Percentiles rank a stretch among this genome's conserved stretches.
Evolutionary conservation across 2,888 invertebrate genomes (phyloP).

Genomic region (Epirrita christyi): DNA sequence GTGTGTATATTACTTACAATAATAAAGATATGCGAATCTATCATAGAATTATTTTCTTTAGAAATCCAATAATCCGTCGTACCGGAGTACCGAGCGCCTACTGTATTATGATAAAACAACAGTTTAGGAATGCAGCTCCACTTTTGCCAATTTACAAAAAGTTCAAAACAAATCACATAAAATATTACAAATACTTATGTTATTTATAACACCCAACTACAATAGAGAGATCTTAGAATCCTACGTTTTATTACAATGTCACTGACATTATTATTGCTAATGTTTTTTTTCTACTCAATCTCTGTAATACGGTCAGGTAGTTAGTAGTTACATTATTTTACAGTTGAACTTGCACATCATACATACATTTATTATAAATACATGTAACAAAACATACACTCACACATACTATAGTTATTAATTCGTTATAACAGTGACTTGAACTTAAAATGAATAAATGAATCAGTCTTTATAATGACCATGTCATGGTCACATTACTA

Average conservation of each 20-base stretch:
- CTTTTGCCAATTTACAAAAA: slow-evolving; percentile 18
- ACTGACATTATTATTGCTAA: slow-evolving; percentile 46
- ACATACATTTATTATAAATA: slow-evolving; percentile 67
- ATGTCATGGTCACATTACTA: slow-evolving; percentile 59
- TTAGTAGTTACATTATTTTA: slow-evolving; percentile 41
- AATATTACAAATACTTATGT: slow-evolving; percentile 28
- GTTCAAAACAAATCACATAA: slow-evolving; percentile 29
- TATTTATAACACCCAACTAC: slow-evolving; percentile 37
- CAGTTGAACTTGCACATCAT: slow-evolving; percentile 46
- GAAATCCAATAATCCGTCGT: no score
- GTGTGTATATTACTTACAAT: no score
- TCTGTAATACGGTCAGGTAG: slow-evolving; percentile 55
- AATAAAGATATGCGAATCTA: no score
- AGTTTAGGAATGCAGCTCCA: slow-evolving; percentile 21
- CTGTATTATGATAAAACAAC: background rate
- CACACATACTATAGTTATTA: slow-evolving; percentile 55
- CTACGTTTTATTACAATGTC: slow-evolving; percentile 8
- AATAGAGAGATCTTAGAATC: slow-evolving; percentile 46
- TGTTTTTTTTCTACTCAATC: slow-evolving; percentile 46
- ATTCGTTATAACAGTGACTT: slow-evolving; percentile 72
- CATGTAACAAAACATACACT: slow-evolving; percentile 64
- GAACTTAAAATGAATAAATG: slow-evolving; percentile 81
- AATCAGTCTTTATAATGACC: slow-evolving; percentile 81
- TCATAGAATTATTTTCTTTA: no score
- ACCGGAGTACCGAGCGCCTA: no score